Evolutionary conservation across 2,888 invertebrate genomes (phyloP), one percentile per base, ranked within the genome.

Genomic region (Xanthia togata): DNA sequence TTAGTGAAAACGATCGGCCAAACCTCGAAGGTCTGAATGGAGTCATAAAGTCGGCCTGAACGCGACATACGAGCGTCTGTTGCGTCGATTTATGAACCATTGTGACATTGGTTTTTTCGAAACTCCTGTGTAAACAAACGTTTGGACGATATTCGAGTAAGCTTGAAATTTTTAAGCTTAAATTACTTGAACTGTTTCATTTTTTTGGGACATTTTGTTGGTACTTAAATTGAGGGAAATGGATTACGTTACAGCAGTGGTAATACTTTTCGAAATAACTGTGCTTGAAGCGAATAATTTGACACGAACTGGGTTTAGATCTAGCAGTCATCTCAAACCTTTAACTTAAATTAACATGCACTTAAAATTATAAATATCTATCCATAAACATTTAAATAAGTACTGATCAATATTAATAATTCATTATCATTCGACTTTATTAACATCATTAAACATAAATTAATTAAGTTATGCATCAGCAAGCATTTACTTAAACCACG

Each of bases 111-210:
- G 89, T 91, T 93, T 91, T n/a, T 89, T 89, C 90, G 90, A 94
- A 94, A 94, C 94, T 94, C 86, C 93, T 94, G 93, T 93, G 93
- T 91, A 94, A 94, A 95, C 93, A 94, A 93, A 92, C 85, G 79
- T 63, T 84, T 84, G 87, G 74, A 76, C 79, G 84, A 87, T 74
- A 85, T 84, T 79, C 74, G 77, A 84, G 82, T 73, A 76, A 83
- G 80, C 84, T 70, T 87, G 72, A 73, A 76, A 71, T 69, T 83
- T 69, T 81, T 38, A 70, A 84, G 57, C 67, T 76, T 62, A 53
- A 73, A 65, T 69, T 84, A 84, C 55, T 63, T 76, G 38, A 26
- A 41, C 44, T 55, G 41, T 64, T 85, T 60, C 38, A 64, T 14
- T 76, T 85, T 68, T 73, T 73, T 50, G 0, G 2, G 47, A 26